Percentiles rank a stretch among this genome's conserved stretches.
Evolutionary conservation across 2,888 invertebrate genomes (phyloP).

Genomic region (Enchytraeus crypticus): DNA sequence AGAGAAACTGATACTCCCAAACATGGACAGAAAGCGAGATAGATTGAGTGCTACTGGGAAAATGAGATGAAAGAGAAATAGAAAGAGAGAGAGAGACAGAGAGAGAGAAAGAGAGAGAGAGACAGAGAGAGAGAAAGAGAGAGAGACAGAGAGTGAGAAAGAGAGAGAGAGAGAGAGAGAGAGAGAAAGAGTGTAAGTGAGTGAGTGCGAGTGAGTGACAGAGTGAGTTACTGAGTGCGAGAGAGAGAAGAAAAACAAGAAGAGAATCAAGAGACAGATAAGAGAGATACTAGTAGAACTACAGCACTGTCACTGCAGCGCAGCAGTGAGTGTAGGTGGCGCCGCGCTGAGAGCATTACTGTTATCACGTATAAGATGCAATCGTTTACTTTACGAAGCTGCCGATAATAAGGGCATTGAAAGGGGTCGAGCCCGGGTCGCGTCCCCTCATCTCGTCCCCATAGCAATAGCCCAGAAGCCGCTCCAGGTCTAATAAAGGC

Average conservation of each 20-base stretch:
- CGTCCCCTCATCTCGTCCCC: too few species aligned
- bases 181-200: constrained; percentile 1
- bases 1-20: not conserved
- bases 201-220: not conserved
- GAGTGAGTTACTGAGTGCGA: not conserved
- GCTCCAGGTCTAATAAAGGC: too few species aligned
- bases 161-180: not conserved
- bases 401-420: too few species aligned
- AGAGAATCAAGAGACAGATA: not conserved
- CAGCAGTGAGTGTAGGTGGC: not conserved
- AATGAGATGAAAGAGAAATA: not conserved
- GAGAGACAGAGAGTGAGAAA: not conserved
- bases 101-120: not conserved
- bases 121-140: not conserved
- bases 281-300: not conserved
- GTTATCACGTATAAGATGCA: too few species aligned
- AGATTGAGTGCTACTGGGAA: not conserved
- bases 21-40: not conserved
- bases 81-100: not conserved
- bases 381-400: too few species aligned
- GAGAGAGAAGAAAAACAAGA: not conserved
- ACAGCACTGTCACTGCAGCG: too few species aligned
- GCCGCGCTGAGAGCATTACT: too few species aligned
- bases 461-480: too few species aligned
- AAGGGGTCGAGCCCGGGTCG: too few species aligned